Evolutionary conservation across 2,797 vertebrate species (phyloP).

Genomic region (Linurgus olivaceus): DNA sequence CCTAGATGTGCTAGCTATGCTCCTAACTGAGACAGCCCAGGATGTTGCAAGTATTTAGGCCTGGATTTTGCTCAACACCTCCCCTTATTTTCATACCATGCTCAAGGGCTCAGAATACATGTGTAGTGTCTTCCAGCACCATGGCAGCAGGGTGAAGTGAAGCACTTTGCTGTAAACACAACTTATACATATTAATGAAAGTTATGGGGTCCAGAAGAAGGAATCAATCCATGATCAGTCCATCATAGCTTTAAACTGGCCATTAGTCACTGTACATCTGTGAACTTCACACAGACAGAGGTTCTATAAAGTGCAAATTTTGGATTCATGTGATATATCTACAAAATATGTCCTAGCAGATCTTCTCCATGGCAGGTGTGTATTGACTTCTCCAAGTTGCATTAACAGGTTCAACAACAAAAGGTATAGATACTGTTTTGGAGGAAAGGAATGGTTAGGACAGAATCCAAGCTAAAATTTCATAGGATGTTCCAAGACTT

Average conservation of each 20-base stretch:
- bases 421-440: background rate
- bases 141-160: background rate
- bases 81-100: background rate
- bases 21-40: background rate
- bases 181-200: background rate
- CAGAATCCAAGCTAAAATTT: background rate
- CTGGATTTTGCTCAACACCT: background rate
- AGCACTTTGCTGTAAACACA: background rate
- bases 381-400: background rate
- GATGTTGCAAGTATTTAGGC: background rate
- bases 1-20: background rate
- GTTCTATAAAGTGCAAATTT: background rate
- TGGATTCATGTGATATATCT: background rate
- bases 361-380: background rate
- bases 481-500: rapidly evolving
- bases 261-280: background rate
- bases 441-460: background rate
- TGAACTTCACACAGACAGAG: background rate
- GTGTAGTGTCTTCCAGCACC: background rate
- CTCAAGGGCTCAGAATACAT: background rate
- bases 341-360: background rate
- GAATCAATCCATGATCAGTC: background rate
- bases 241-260: background rate
- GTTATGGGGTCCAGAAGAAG: background rate
- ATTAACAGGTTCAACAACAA: background rate